Evolutionary conservation across 2,888 invertebrate genomes (phyloP).

Genomic region (Catocala sponsa): DNA sequence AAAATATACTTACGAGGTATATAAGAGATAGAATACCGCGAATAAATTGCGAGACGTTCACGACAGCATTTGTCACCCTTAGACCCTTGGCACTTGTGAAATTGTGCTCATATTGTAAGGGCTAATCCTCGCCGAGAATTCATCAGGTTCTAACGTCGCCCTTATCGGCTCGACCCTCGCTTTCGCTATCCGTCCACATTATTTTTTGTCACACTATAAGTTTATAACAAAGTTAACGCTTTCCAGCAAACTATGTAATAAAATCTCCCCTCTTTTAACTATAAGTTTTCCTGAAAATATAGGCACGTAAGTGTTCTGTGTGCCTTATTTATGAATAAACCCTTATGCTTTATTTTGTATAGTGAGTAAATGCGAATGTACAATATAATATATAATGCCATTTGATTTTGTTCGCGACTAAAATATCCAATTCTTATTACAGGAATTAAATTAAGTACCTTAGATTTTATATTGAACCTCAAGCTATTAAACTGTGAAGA

Average conservation of each 20-base stretch:
- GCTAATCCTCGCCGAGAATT: conserved; percentile 82
- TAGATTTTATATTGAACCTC: no score
- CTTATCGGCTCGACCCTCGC: conserved; percentile 74
- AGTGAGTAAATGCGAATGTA: neutral
- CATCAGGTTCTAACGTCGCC: conserved; percentile 77
- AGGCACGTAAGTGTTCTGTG: conserved; percentile 27
- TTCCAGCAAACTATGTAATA: conserved; percentile 41
- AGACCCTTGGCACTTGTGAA: conserved; percentile 78
- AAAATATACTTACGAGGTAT: conserved; percentile 71
- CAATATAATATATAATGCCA: no score
- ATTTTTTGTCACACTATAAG: conserved; percentile 67
- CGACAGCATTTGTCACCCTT: conserved; percentile 76
- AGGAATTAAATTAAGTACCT: no score
- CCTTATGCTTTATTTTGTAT: conserved; percentile 19
- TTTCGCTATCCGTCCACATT: conserved; percentile 66
- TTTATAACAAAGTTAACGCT: conserved; percentile 51
- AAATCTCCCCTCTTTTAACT: conserved; percentile 40
- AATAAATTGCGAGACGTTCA: conserved; percentile 75
- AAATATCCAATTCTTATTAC: no score
- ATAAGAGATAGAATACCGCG: conserved; percentile 58
- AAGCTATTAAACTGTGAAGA: no score
- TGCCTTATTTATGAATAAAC: conserved; percentile 35
- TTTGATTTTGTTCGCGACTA: no score
- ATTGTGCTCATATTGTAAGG: conserved; percentile 86
- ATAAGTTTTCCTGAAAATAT: conserved; percentile 39